These are phyloP conservation scores for Drosophila austrosaltans DNA, from an alignment of 2,888 invertebrate species.

Conservation along the genomic window DNA sequence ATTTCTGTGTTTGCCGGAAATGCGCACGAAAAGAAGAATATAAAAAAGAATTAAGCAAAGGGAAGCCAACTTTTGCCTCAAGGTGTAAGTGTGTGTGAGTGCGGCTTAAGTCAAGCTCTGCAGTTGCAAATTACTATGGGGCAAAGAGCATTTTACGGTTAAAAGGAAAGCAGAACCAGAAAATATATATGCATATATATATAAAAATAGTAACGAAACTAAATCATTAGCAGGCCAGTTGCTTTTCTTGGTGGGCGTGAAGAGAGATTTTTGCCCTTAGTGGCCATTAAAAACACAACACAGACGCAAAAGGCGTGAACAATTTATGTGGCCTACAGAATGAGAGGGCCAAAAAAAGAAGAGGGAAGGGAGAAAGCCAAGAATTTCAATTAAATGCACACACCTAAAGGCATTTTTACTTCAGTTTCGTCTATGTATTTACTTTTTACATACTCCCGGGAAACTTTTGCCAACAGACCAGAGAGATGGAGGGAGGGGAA, in stretches of 20 bases:
- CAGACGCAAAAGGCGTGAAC: constrained; percentile 27
- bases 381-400: constrained; percentile 50
- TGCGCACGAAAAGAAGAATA: constrained; percentile 14
- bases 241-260: constrained; percentile 39
- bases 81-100: not conserved
- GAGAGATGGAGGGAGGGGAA: not conserved
- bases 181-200: constrained; percentile 10
- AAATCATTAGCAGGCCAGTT: constrained; percentile 69
- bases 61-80: constrained; percentile 1
- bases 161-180: constrained; percentile 23
- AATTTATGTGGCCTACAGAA: constrained; percentile 45
- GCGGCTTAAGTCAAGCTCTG: constrained; percentile 12
- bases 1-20: constrained; percentile 46
- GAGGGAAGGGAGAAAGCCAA: constrained; percentile 16
- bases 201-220: constrained; percentile 62
- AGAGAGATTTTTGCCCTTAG: constrained; percentile 51
- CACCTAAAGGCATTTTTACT: constrained; percentile 31
- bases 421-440: constrained; percentile 4
- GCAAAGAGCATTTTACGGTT: constrained; percentile 7
- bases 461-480: not conserved
- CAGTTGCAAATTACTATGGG: constrained; percentile 37
- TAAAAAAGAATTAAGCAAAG: not conserved
- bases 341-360: constrained; percentile 20
- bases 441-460: constrained; percentile 3
- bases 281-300: constrained; percentile 58